A percentile compares a stretch with the other conserved stretches of the same genome.
These are phyloP conservation scores for Drosophila testacea DNA, from an alignment of 2,888 invertebrate species.

Conservation along the genomic window DNA sequence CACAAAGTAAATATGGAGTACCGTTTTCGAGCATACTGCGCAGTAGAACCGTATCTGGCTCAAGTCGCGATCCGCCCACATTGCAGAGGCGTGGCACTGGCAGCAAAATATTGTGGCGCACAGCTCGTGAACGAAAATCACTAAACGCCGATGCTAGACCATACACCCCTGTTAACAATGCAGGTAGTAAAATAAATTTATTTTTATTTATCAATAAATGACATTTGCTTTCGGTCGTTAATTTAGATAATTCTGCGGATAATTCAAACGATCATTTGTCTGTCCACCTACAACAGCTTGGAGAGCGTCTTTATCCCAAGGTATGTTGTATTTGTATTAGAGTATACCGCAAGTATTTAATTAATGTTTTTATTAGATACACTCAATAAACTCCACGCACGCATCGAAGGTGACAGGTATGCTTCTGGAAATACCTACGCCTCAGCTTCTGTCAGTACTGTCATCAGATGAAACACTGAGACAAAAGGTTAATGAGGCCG, in stretches of 20 bases:
- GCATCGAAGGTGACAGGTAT: slow-evolving; percentile 97
- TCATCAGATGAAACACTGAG: slow-evolving; percentile 97
- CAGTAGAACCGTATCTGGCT: slow-evolving; percentile 80
- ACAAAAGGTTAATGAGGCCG: slow-evolving; percentile 97
- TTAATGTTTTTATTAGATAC: slow-evolving; percentile 87
- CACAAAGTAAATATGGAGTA: slow-evolving; percentile 83
- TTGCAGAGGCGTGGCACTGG: slow-evolving; percentile 85
- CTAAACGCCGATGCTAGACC: slow-evolving; percentile 84
- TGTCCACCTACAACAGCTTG: slow-evolving; percentile 95
- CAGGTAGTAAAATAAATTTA: slow-evolving; percentile 62
- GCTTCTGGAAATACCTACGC: slow-evolving; percentile 96
- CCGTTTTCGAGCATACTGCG: slow-evolving; percentile 85
- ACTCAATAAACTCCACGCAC: slow-evolving; percentile 92
- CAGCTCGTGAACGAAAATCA: slow-evolving; percentile 83
- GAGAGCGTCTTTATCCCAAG: slow-evolving; percentile 96
- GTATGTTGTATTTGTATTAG: slow-evolving; percentile 85
- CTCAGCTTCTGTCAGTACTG: slow-evolving; percentile 94
- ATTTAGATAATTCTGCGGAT: slow-evolving; percentile 75
- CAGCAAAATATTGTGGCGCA: slow-evolving; percentile 85
- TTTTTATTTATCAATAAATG: background rate
- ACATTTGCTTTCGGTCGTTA: slow-evolving; percentile 12
- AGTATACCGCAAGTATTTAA: background rate
- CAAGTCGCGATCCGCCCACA: slow-evolving; percentile 78
- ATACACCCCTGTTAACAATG: slow-evolving; percentile 84
- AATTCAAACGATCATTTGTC: slow-evolving; percentile 91